These are phyloP conservation scores for Vanessa atalanta DNA, from an alignment of 1,140 invertebrate genomes.

Conservation along the genomic window DNA sequence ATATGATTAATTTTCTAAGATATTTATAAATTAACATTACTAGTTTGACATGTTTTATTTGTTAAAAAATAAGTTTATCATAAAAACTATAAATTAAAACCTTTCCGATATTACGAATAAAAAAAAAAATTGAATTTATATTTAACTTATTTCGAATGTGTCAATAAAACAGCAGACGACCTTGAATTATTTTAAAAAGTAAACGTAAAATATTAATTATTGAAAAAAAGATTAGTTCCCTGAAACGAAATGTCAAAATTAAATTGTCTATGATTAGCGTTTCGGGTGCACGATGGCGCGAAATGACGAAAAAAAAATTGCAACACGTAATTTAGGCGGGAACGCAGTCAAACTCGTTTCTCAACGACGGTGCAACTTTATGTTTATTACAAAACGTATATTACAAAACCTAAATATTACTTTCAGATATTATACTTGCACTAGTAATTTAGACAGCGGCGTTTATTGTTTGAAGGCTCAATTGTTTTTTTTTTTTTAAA, in stretches of 20 bases:
- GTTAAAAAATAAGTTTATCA: no score
- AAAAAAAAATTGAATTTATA: no score
- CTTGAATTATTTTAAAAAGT: background rate
- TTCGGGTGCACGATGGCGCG: background rate
- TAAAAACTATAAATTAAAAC: no score
- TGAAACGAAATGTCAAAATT: background rate
- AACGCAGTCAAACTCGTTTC: constrained; percentile 16
- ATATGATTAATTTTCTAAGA: no score
- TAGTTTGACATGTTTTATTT: no score
- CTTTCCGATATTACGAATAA: no score
- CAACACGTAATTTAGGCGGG: constrained; percentile 10
- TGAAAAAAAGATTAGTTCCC: background rate
- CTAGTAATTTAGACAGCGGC: background rate
- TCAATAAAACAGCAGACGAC: background rate
- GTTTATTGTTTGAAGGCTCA: background rate
- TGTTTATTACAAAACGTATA: constrained; percentile 12
- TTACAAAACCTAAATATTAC: constrained; percentile 16
- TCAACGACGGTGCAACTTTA: constrained; percentile 7
- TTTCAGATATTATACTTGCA: constrained; percentile 2
- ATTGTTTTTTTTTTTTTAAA: no score
- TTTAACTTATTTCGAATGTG: no score
- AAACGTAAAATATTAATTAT: background rate
- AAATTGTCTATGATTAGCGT: background rate
- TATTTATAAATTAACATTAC: no score
- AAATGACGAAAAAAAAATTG: constrained; percentile 17